Evolutionary conservation across 2,888 invertebrate species (phyloP).

Genomic region (Microplitis deprimator): DNA sequence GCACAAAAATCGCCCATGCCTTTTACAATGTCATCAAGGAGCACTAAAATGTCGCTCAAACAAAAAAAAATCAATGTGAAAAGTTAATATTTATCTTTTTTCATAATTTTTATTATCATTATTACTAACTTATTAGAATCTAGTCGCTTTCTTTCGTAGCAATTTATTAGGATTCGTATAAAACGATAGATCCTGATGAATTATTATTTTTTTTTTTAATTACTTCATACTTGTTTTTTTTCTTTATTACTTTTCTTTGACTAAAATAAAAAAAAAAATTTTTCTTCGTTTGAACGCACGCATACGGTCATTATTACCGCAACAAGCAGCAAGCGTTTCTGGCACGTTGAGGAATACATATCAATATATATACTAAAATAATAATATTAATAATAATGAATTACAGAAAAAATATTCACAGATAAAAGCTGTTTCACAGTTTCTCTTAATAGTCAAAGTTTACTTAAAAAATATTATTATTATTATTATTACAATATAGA

Average conservation of each 20-base stretch:
- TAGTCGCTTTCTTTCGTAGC: neutral
- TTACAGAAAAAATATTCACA: neutral
- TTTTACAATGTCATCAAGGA: slow-evolving; percentile 16
- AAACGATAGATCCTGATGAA: neutral
- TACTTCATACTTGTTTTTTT: neutral
- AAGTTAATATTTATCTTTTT: neutral
- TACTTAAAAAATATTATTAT: neutral
- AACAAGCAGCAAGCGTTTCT: slow-evolving; percentile 15
- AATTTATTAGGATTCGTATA: neutral
- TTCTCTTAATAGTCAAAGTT: neutral
- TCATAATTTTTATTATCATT: neutral
- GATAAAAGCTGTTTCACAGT: neutral
- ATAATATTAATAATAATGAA: neutral
- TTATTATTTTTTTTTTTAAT: neutral
- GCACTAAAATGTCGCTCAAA: slow-evolving; percentile 6
- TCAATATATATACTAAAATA: slow-evolving; percentile 5
- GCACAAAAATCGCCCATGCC: slow-evolving; percentile 55
- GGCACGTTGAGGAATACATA: slow-evolving; percentile 14
- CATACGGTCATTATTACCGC: slow-evolving; percentile 5
- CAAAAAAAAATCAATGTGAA: neutral
- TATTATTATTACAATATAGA: neutral
- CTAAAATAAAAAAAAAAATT: neutral
- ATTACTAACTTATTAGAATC: neutral
- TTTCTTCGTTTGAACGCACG: slow-evolving; percentile 6
- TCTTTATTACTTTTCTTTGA: too few relatives aligned